These are phyloP conservation scores for Setophaga coronata DNA, from an alignment of 2,113 vertebrate species.

Conservation along the genomic window DNA sequence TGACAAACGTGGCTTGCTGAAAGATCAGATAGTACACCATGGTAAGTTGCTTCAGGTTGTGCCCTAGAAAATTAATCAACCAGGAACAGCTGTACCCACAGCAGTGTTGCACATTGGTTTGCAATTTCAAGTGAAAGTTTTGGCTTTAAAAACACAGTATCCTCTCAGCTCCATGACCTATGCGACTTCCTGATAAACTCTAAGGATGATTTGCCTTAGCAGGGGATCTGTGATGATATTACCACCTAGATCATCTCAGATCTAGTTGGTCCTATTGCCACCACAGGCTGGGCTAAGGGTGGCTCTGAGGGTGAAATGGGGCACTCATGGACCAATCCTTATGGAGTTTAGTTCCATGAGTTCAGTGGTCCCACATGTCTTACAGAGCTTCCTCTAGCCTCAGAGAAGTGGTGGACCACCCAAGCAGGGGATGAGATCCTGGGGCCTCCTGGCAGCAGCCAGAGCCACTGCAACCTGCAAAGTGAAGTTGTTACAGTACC, in stretches of 20 bases:
- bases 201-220: not conserved
- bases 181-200: not conserved
- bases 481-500: not conserved
- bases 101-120: not conserved
- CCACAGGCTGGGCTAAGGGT: not conserved
- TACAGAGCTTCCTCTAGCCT: not conserved
- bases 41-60: not conserved
- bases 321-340: not conserved
- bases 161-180: not conserved
- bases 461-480: not conserved
- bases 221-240: not conserved
- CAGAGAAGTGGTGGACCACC: not conserved
- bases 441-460: not conserved
- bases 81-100: not conserved
- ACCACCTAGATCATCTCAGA: too few relatives aligned
- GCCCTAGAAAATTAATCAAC: not conserved
- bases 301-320: rapidly evolving
- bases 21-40: not conserved
- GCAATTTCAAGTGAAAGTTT: not conserved
- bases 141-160: not conserved
- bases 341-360: not conserved
- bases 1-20: not conserved
- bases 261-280: not conserved
- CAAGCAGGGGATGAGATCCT: not conserved
- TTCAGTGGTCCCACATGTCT: rapidly evolving